Base-by-base conservation (phyloP, 2,113 vertebrate species). In the Gadus chalcogrammus region DNA sequence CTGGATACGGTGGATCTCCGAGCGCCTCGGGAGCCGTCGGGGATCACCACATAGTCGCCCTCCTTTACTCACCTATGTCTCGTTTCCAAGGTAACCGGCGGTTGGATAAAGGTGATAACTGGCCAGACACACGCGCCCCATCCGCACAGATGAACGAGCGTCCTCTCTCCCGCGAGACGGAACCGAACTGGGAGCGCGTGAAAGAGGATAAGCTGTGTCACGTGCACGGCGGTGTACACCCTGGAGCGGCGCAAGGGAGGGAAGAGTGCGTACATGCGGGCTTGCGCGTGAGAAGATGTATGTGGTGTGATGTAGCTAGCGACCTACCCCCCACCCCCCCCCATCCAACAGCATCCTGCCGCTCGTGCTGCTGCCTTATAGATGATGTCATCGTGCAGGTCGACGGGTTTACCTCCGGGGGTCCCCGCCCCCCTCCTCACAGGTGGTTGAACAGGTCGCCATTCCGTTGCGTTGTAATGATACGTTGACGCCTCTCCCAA, bases 301-400 rank as follows among this genome's bases (percentile, higher is more conserved):
- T 67, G 28, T 35, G 74, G 27, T 1, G 69, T 72, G 67, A 74
- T 69, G 72, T 62, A 71, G 12, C 24, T 31, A 66, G 20, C 20
- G 20, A 20, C 20, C 64, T 74, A 27, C 17, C 68, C 61, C 48
- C 68, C 7, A 16, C 68, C 64, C n/a, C 63, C 31, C 4, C 7
- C 77, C 79, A 74, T 67, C 31, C 31, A 35, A 7, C 31, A 35
- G 31, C 31, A 35, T 35, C 31, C 31, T 35, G 31, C 31, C 6
- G 4, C 31, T 35, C 31, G 31, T 3, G 31, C 31, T 76, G 73
- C 68, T 67, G 79, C 61, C n/a, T 56, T 69, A 61, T 22, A 20
- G 61, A 69, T 62, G 35, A 56, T 15, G 18, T 68, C 31, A 60
- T 68, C 28, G n/a, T 15, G 24, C 28, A 9, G 62, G 28, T 15